These are phyloP conservation scores for Solen grandis DNA, from an alignment of 1,140 invertebrate genomes.

Conservation along the genomic window DNA sequence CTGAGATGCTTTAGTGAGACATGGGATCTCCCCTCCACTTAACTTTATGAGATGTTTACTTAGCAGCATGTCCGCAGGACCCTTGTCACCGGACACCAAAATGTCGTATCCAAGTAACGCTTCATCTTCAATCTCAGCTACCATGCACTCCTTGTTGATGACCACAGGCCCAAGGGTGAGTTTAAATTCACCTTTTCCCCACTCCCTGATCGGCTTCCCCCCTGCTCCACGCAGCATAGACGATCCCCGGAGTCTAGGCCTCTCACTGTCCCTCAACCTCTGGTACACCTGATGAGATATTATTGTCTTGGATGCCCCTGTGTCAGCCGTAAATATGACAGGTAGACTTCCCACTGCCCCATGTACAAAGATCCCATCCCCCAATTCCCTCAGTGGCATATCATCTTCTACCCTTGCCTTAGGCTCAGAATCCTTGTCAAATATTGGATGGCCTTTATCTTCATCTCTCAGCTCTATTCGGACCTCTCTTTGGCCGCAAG, in stretches of 20 bases:
- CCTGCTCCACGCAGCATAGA: background rate
- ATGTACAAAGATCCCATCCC: conserved; percentile 13
- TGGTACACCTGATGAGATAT: conserved; percentile 4
- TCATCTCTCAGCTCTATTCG: background rate
- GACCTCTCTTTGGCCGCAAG: conserved; percentile 30
- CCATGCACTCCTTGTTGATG: background rate
- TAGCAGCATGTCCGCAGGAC: background rate
- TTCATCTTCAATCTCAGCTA: conserved; percentile 41
- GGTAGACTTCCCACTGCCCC: background rate
- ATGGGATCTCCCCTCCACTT: background rate
- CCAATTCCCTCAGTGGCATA: background rate
- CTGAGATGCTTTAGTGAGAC: background rate
- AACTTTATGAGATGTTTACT: background rate
- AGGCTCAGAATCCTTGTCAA: background rate
- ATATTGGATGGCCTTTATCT: background rate
- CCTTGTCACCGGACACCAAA: conserved; percentile 4
- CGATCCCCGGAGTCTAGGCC: background rate
- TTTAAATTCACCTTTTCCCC: conserved; percentile 14
- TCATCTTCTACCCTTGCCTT: background rate
- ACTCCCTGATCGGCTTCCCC: background rate
- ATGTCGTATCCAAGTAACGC: conserved; percentile 22
- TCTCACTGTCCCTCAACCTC: background rate
- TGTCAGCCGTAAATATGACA: conserved; percentile 5
- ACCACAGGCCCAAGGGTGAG: background rate
- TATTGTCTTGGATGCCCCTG: background rate